Base-by-base conservation (phyloP, 2,797 vertebrate species). In the Protosalanx chinensis region DNA sequence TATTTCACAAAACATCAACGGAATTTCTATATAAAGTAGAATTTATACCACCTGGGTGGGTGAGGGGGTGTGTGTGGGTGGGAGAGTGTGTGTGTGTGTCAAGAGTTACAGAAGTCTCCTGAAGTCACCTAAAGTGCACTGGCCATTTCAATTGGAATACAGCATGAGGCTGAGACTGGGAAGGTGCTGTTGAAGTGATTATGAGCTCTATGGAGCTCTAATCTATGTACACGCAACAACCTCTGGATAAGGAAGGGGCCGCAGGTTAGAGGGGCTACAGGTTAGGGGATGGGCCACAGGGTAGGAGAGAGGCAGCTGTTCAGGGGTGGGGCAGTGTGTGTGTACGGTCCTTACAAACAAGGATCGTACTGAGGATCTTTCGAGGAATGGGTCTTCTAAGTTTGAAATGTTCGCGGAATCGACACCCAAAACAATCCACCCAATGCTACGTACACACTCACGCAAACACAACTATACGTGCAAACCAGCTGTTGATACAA, bases 101-200 rank as follows among this genome's bases (percentile, higher is more conserved):
- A 59, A 37, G 72, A 61, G 64, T 53, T 67, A 32, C 46, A 68
- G 65, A 70, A 71, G 57, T 68, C 80, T 80, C 79, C 76, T 70
- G 72, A 66, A 57, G 33, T 74, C 37, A 74, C 68, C 61, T 78
- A 77, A 80, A 84, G 72, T 82, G 80, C 82, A 84, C 82, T 78
- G 79, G 78, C 74, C 77, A 70, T 84, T 73, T 77, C 73, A 57
- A 77, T 30, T 33, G 53, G 84, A 71, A 87, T 58, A 69, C 60
- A 66, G 69, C 72, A 72, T 63, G 12, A n/a, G 58, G 66, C 71
- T 72, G 73, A 70, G 56, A 74, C 64, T 57, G 71, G 70, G 67
- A 65, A 90, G 89, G 86, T 30, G 61, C 30, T n/a, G 32, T 29
- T 6, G 30, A 61, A 13, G 12, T 27, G 23, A 29, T 61, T 27